Evolutionary conservation across 2,888 invertebrate species (phyloP).

Genomic region (Yponomeuta plumbellus): DNA sequence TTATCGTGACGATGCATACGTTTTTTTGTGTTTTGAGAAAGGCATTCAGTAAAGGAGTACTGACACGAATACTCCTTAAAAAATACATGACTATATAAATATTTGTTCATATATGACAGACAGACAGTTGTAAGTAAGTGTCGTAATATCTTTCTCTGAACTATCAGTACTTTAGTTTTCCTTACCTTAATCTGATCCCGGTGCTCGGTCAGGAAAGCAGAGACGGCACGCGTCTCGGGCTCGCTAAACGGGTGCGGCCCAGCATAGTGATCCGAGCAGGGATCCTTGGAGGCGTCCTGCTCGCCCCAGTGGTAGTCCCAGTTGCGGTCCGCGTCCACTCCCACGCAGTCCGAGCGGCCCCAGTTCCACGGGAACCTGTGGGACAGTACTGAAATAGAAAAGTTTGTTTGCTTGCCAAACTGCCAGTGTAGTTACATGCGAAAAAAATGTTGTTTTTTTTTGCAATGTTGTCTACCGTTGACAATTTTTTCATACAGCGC

Average conservation of each 20-base stretch:
- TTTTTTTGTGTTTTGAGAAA: no score
- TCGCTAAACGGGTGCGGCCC: constrained; percentile 86
- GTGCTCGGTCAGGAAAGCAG: constrained; percentile 77
- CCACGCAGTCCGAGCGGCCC: constrained; percentile 79
- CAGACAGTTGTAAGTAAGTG: no score
- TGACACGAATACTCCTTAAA: no score
- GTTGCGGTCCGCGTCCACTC: constrained; percentile 87
- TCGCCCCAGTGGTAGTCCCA: constrained; percentile 85
- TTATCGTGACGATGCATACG: no score
- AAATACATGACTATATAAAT: no score
- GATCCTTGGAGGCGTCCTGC: constrained; percentile 80
- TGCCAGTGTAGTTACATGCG: background rate
- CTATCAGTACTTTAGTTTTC: no score
- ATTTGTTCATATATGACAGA: no score
- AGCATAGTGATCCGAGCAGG: constrained; percentile 85
- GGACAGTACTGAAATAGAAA: background rate
- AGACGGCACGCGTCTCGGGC: constrained; percentile 83
- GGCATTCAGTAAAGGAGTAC: no score
- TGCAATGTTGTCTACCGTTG: no score
- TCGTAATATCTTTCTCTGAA: no score
- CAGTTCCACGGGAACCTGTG: constrained; percentile 75
- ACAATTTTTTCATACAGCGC: no score
- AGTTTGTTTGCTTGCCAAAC: background rate
- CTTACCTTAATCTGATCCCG: constrained; percentile 78
- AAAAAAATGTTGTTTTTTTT: background rate